Evolutionary conservation across 2,888 invertebrate genomes (phyloP).

Genomic region (Caenorhabditis sinica): DNA sequence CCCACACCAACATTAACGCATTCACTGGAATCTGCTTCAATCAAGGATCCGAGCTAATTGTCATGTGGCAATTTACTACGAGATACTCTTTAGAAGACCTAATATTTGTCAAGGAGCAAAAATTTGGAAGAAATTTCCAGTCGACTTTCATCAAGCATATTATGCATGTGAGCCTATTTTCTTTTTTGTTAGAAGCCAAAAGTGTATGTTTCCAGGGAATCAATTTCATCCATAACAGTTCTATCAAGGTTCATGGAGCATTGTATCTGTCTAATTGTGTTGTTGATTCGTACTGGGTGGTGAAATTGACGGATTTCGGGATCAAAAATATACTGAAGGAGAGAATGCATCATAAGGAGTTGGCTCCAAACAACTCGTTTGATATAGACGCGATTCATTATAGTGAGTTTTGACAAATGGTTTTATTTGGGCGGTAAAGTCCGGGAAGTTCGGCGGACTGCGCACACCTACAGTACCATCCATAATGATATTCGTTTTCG

Average conservation of each 20-base stretch:
- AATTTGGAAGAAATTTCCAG: constrained; percentile 75
- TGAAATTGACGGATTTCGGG: constrained; percentile 76
- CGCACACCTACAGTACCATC: no score
- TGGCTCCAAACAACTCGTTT: constrained; percentile 30
- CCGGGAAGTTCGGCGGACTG: no score
- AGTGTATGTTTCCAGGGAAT: constrained; percentile 65
- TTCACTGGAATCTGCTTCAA: constrained; percentile 76
- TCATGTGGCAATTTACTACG: constrained; percentile 70
- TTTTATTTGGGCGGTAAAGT: background rate
- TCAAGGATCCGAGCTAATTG: constrained; percentile 68
- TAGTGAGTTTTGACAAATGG: constrained; percentile 40
- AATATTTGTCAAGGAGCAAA: constrained; percentile 70
- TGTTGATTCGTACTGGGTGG: constrained; percentile 77
- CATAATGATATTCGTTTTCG: no score
- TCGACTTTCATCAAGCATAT: constrained; percentile 75
- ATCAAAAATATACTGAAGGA: constrained; percentile 64
- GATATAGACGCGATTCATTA: constrained; percentile 55
- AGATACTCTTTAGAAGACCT: constrained; percentile 72
- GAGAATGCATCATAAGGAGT: constrained; percentile 64
- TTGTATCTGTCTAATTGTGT: constrained; percentile 75
- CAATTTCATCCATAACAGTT: constrained; percentile 70
- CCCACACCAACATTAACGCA: constrained; percentile 69
- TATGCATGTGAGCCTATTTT: constrained; percentile 61
- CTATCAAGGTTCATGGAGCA: constrained; percentile 72
- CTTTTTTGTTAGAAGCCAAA: background rate